Conservation (phyloP, 2,888 invertebrate species). For the Oegoconia quadripuncta region DNA sequence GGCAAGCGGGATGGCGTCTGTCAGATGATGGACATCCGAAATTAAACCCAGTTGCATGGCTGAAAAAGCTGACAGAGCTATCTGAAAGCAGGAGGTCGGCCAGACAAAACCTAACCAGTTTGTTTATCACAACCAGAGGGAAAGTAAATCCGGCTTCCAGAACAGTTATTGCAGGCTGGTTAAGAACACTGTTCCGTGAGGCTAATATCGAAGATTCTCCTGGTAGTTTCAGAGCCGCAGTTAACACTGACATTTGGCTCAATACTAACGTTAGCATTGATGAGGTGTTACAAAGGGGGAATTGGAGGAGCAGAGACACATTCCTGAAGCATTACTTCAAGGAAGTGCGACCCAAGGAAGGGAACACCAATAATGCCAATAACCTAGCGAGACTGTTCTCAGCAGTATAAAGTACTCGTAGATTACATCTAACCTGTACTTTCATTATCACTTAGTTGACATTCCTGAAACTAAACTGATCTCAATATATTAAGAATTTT, state of each 20-base stretch:
- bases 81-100: conserved; percentile 8
- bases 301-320: conserved; percentile 17
- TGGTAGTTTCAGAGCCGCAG: conserved; percentile 16
- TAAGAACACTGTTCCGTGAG: conserved; percentile 14
- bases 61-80: conserved; percentile 5
- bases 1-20: too few relatives aligned
- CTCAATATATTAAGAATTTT: too few relatives aligned
- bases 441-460: too few relatives aligned
- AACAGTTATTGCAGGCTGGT: conserved; percentile 21
- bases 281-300: conserved; percentile 19
- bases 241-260: conserved; percentile 16
- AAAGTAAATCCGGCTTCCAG: too few relatives aligned
- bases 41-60: conserved; percentile 17
- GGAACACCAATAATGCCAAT: too few relatives aligned
- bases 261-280: conserved; percentile 13
- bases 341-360: too few relatives aligned
- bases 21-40: conserved; percentile 8
- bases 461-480: too few relatives aligned
- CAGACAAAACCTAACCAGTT: conserved; percentile 1
- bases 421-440: too few relatives aligned
- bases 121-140: too few relatives aligned
- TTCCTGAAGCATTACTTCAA: conserved; percentile 5
- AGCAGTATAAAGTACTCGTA: too few relatives aligned
- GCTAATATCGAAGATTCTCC: conserved; percentile 8
- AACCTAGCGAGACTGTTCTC: too few relatives aligned